phyloP scores from a whole-genome alignment of 2,888 invertebrate species.

The Chymomyza procnemis region DNA sequence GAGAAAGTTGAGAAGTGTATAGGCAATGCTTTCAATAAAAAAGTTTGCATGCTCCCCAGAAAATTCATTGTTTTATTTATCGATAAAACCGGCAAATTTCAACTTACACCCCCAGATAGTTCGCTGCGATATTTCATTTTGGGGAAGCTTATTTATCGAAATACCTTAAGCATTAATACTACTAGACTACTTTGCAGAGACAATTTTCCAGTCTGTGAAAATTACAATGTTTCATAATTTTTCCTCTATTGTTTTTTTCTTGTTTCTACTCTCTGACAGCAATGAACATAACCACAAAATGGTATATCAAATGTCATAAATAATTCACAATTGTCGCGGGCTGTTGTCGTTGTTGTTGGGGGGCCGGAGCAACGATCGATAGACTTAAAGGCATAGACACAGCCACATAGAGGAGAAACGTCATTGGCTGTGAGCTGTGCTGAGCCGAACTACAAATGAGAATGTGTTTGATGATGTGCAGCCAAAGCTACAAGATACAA shows the following conservation, averaged over 20 bases:
- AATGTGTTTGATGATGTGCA: constrained; percentile 15
- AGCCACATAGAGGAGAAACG: constrained; percentile 34
- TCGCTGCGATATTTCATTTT: too few relatives aligned
- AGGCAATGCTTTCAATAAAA: too few relatives aligned
- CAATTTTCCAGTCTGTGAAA: constrained; percentile 17
- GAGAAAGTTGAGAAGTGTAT: too few relatives aligned
- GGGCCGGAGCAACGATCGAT: constrained; percentile 64
- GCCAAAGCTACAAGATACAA: constrained; percentile 29
- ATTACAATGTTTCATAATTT: constrained; percentile 54
- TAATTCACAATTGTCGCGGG: constrained; percentile 57
- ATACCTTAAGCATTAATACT: not conserved
- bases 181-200: not conserved
- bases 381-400: constrained; percentile 23
- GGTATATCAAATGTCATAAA: constrained; percentile 62
- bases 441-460: constrained; percentile 39
- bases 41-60: too few relatives aligned
- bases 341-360: constrained; percentile 28
- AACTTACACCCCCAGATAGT: too few relatives aligned
- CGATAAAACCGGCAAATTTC: too few relatives aligned
- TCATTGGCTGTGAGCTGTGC: constrained; percentile 45
- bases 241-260: constrained; percentile 12
- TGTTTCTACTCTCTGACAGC: constrained; percentile 26
- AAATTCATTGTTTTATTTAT: too few relatives aligned
- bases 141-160: too few relatives aligned
- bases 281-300: constrained; percentile 57